phyloP scores from a whole-genome alignment of 2,113 vertebrate species.

The Ctenomys sociabilis region DNA sequence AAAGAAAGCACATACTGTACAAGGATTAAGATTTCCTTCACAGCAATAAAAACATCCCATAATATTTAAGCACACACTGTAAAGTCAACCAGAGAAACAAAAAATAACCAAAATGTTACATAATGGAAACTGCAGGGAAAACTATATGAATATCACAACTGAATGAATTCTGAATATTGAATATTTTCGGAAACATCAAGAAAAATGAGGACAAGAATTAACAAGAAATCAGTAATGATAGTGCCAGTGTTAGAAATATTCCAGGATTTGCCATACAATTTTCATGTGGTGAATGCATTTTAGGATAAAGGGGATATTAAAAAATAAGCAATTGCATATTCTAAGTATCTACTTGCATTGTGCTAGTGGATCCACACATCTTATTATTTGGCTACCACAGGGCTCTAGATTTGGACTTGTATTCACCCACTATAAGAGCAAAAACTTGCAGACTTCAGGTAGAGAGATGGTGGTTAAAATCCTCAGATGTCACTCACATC shows the following conservation, averaged over 20 bases:
- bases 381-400: neutral
- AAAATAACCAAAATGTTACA: neutral
- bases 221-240: neutral
- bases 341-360: neutral
- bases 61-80: neutral
- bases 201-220: neutral
- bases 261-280: neutral
- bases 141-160: neutral
- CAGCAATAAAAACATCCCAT: neutral
- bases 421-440: no score
- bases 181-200: neutral
- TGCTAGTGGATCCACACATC: no score
- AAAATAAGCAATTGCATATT: neutral
- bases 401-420: neutral
- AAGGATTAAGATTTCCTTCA: neutral
- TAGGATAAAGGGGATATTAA: neutral
- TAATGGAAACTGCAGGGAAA: neutral
- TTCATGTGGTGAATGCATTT: neutral
- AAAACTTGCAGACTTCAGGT: neutral
- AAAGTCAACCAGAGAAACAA: neutral
- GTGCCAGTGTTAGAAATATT: neutral
- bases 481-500: neutral
- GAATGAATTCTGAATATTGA: neutral
- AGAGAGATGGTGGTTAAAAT: neutral
- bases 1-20: neutral